Evolutionary conservation across 2,113 vertebrate species (phyloP).

Genomic region (Nycticorax nycticorax): DNA sequence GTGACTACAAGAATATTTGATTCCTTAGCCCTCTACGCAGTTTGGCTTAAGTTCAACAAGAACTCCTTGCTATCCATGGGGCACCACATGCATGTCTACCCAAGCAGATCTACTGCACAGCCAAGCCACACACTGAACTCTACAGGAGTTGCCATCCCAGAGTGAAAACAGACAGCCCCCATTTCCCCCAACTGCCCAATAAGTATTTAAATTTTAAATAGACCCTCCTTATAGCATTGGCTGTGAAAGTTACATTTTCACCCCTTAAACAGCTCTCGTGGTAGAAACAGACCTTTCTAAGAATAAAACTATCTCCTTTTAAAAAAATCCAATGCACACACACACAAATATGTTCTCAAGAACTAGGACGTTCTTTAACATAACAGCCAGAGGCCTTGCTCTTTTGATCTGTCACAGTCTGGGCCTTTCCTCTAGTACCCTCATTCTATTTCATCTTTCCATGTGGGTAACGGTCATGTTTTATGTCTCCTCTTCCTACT

Average conservation of each 20-base stretch:
- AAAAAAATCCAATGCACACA: background rate
- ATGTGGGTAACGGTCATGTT: background rate
- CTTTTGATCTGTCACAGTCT: conserved; percentile 58
- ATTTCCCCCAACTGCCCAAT: background rate
- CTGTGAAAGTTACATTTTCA: conserved; percentile 27
- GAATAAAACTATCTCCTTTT: conserved; percentile 51
- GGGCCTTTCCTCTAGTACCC: conserved; percentile 2
- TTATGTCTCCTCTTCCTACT: conserved; percentile 15
- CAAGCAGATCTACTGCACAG: background rate
- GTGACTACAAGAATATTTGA: background rate
- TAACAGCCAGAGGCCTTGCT: conserved; percentile 60
- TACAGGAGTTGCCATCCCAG: background rate
- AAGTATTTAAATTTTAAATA: background rate
- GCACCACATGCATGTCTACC: background rate
- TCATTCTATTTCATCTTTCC: background rate
- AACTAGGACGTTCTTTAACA: conserved; percentile 33
- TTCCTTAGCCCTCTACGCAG: background rate
- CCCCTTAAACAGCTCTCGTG: background rate
- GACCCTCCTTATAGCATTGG: background rate
- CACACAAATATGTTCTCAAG: conserved; percentile 50
- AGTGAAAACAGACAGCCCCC: background rate
- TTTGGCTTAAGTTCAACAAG: background rate
- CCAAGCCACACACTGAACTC: background rate
- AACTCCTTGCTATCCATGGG: background rate
- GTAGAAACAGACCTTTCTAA: conserved; percentile 56